Evolutionary conservation across 1,140 invertebrate species (phyloP), one percentile per base, ranked within the genome.

Genomic region (Aphaenogaster ashmeadi): DNA sequence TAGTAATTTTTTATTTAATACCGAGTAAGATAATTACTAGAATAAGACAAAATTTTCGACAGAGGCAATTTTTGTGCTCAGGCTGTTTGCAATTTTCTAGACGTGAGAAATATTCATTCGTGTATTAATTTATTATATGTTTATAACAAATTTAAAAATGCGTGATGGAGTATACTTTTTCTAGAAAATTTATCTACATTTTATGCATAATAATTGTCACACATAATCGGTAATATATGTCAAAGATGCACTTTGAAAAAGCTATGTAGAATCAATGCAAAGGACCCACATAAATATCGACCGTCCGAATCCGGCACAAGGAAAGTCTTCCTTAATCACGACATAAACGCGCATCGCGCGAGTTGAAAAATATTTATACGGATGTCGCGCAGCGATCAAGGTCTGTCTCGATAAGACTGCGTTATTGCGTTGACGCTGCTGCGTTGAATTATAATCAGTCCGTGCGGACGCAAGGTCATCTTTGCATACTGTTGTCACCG

Each of bases 381-480:
- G 56, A 85, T 21, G 64, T 71, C 52, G 36, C 44, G 21, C 41
- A 7, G 9, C 38, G 67, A 74, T 36, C 80, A 83, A 83, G 54
- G 80, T 74, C 80, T 41, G 52, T 44, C 38, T 38, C 64, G 67
- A 83, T 83, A 83, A 83, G 67, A 83, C 50, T n/a, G 52, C 47
- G 47, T 83, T 83, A 74, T 47, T 83, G 67, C 79, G 41, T 81
- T 47, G 41, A 80, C 27, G 52, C 75, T 67, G 88, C 47, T 50
- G 60, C 50, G 84, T 87, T 90, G 88, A 89, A 66, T 87, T 69
- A 80, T 86, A 87, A 90, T 89, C 85, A 87, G 84, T 89, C 88
- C 77, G 64, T 87, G 66, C 69, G 56, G 64, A 41, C n/a, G 74
- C 88, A 89, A 89, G 88, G 88, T 90, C 88, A 83, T 87, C 84